Evolutionary conservation across 2,888 invertebrate genomes (phyloP).

Genomic region (Sylvicola cinctus): DNA sequence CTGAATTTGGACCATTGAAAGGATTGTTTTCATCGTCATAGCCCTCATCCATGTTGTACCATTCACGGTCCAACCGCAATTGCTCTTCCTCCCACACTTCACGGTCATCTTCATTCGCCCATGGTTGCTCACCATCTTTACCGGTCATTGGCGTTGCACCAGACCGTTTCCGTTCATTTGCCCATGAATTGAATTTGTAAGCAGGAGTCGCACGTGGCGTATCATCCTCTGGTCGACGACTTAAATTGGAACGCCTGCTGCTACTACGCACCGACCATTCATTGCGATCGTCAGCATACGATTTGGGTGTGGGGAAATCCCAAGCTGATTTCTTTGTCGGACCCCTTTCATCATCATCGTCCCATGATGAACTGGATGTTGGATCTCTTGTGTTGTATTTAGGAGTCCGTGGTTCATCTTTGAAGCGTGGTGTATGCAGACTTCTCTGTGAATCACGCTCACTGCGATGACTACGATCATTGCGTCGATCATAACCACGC

Average conservation of each 20-base stretch:
- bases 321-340: conserved; percentile 56
- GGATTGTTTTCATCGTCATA: conserved; percentile 84
- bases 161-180: conserved; percentile 39
- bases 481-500: conserved; percentile 13
- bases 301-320: conserved; percentile 79
- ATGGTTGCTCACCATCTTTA: conserved; percentile 24
- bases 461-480: conserved; percentile 13
- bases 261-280: conserved; percentile 17
- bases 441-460: conserved; percentile 16
- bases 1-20: conserved; percentile 71
- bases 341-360: conserved; percentile 32
- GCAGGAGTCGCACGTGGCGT: conserved; percentile 73
- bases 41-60: conserved; percentile 94
- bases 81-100: conserved; percentile 83
- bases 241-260: neutral
- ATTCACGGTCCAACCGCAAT: conserved; percentile 77
- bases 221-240: conserved; percentile 33
- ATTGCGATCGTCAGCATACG: conserved; percentile 25
- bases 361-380: conserved; percentile 32
- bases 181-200: conserved; percentile 61
- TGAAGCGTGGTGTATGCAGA: conserved; percentile 36
- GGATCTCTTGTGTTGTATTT: conserved; percentile 38
- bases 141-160: conserved; percentile 39
- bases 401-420: conserved; percentile 76
- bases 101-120: conserved; percentile 48